Evolutionary conservation across 2,113 vertebrate species (phyloP), one percentile per base, ranked within the genome.

Genomic region (Macquaria ambigua): DNA sequence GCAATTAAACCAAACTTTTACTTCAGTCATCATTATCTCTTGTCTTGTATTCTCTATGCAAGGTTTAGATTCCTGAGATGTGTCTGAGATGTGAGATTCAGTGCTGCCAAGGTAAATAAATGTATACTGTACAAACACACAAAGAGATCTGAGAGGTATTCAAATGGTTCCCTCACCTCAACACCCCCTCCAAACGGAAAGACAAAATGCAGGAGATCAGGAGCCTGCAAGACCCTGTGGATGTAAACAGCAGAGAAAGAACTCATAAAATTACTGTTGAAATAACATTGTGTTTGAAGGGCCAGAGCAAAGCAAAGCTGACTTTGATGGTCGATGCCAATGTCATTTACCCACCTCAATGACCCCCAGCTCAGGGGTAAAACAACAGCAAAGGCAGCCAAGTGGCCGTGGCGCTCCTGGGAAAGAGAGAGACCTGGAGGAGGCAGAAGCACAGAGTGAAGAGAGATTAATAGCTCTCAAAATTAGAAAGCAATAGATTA

Each of bases 361-460:
- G 76, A 74, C 59, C 61, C 73, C 75, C 55, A 77, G 34, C 59
- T 79, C 25, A 77, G 77, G 20, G 78, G 74, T 70, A 83, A 82
- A 83, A 74, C 31, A 63, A 85, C 59, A 81, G 68, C 46, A 72
- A 78, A 80, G 88, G 78, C 86, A 79, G 64, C 81, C 81, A 86
- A 86, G 82, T 70, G 89, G 71, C 86, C 12, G 71, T 8, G 61
- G 50, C 25, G 37, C 80, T 86, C 67, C 81, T 71, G 81, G 74
- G 59, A 91, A 74, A 76, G 23, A 41, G 39, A 77, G 37, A 67
- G 62, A 77, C 74, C 81, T 84, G 74, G 50, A 86, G 52, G 6
- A 75, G 31, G 46, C 25, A 74, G 16, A 70, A 39, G 34, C 8
- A 74, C 1, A 64, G 25, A 34, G 39, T 39, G 53, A 62, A 64